These are phyloP conservation scores for Micromussa lordhowensis DNA, from an alignment of 92 coral and sea anemone genomes.

Conservation along the genomic window DNA sequence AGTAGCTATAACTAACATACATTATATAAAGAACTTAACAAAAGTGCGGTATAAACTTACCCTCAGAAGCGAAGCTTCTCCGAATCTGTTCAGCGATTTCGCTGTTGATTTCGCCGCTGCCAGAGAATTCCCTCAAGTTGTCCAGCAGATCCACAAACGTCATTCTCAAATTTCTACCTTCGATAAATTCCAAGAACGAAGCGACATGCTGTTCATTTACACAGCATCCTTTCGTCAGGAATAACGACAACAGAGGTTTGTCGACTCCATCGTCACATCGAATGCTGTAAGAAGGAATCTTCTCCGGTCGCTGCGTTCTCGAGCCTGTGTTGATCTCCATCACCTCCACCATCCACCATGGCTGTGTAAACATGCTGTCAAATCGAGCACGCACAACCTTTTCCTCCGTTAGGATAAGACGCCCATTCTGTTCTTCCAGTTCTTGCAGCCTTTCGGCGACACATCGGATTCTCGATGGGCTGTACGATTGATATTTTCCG, in stretches of 20 bases:
- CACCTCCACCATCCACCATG: constrained; percentile 56
- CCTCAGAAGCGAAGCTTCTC: constrained; percentile 13
- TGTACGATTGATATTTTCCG: constrained; percentile 29
- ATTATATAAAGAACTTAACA: not conserved
- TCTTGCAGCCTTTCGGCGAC: constrained; percentile 34
- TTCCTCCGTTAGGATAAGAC: not conserved
- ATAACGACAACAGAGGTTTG: constrained; percentile 32
- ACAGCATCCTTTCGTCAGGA: constrained; percentile 46
- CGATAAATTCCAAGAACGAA: constrained; percentile 41
- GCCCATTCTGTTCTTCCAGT: not conserved
- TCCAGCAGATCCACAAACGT: constrained; percentile 34
- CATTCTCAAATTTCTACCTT: constrained; percentile 14
- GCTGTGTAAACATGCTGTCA: constrained; percentile 48
- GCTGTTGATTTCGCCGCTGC: constrained; percentile 40
- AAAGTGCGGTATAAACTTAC: constrained; percentile 10
- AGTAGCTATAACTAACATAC: not conserved
- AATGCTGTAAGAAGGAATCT: constrained; percentile 61
- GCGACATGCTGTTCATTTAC: constrained; percentile 45
- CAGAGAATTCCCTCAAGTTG: constrained; percentile 34
- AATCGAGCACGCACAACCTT: constrained; percentile 61
- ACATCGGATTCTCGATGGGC: constrained; percentile 34
- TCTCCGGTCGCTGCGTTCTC: constrained; percentile 9
- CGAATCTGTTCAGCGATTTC: constrained; percentile 55
- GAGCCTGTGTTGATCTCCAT: constrained; percentile 1
- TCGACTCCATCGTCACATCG: constrained; percentile 61